Evolutionary conservation across 2,797 vertebrate species (phyloP).

Genomic region (Petrocephalus sullivani): DNA sequence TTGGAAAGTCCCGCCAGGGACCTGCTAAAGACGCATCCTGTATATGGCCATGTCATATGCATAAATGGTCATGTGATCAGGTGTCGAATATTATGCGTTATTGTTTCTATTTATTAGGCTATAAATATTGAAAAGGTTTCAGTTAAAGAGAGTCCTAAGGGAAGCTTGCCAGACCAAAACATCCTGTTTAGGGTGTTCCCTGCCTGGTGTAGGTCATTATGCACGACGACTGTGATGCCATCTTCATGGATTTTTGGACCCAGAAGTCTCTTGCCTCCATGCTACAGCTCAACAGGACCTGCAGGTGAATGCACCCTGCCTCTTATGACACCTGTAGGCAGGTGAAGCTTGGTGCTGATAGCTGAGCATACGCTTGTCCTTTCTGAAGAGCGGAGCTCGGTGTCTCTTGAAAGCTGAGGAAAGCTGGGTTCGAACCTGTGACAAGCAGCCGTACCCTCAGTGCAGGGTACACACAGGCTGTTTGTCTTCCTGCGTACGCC

Average conservation of each 20-base stretch:
- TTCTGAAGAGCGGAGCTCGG: not conserved
- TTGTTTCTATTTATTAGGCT: not conserved
- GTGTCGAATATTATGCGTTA: not conserved
- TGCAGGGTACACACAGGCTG: not conserved
- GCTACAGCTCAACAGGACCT: not conserved
- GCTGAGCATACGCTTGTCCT: not conserved
- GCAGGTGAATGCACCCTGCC: not conserved
- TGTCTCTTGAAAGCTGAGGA: not conserved
- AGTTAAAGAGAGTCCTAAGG: not conserved
- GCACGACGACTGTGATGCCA: not conserved
- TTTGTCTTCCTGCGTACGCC: not conserved
- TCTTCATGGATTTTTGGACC: not conserved
- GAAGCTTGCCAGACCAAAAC: not conserved
- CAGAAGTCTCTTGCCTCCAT: not conserved
- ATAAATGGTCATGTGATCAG: not conserved
- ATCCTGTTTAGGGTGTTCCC: not conserved
- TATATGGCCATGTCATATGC: not conserved
- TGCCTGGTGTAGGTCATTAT: not conserved
- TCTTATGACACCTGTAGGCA: not conserved
- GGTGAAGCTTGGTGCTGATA: not conserved
- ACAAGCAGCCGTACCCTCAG: not conserved
- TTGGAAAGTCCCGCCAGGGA: not conserved
- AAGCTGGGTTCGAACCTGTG: not conserved
- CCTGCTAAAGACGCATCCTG: not conserved
- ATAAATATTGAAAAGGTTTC: not conserved